Base-by-base conservation (phyloP, 2,113 vertebrate species). In the Phoenicopterus ruber region DNA sequence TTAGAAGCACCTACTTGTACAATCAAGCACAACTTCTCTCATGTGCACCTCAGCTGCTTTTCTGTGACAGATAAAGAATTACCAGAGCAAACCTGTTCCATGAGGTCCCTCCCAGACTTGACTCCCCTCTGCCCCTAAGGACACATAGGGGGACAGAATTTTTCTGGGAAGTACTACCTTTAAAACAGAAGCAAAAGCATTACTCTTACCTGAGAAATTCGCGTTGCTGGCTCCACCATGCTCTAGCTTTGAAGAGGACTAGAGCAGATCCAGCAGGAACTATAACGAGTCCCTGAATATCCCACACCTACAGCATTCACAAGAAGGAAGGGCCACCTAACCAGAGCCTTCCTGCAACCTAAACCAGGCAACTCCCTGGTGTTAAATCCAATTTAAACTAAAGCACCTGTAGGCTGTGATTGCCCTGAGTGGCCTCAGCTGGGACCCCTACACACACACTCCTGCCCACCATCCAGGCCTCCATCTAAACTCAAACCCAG, bases 271-370 rank as follows among this genome's bases (percentile, higher is more conserved):
- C 24, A 29, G 4, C 38, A 6, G 12, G 6, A 85, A 2, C 22
- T 36, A 5, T 3, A 84, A 28, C 3, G 15, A 31, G 3, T 52
- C 5, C 21, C 16, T 44, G 4, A 21, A 57, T 8, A 29, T 6
- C 10, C 10, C 7, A 4, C 0, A 0, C 13, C n/a, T 22, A 0
- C 10, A 67, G 8, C 22, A 32, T 2, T 28, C 10, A 31, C 13
- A 87, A 16, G 4, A 47, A 61, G 13, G 14, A 88, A 36, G 3
- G 25, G 5, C 1, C 0, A 3, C 3, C 17, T 29, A 47, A n/a
- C 8, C 8, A 59, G 2, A 40, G 38, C 24, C 6, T 44, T 66
- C 29, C 32, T 10, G 2, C 26, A 29, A 6, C 1, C 10, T 6
- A 85, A 46, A 36, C 7, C 24, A 73, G 2, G 6, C 2, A 49